phyloP scores from a whole-genome alignment of 2,888 invertebrate species.

The Leucania comma region DNA sequence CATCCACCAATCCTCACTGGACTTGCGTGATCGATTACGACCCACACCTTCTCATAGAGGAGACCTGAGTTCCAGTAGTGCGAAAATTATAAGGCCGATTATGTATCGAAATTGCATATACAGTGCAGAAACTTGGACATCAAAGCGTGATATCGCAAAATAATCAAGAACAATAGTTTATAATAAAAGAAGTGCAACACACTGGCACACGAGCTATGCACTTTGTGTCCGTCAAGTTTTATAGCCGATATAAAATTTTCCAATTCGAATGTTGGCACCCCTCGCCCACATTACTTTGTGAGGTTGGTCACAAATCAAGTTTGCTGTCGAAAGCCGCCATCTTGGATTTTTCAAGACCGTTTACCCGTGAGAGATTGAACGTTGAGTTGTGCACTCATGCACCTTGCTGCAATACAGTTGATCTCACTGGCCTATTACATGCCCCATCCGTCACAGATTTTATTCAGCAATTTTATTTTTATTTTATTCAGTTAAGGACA shows the following conservation, averaged over 20 bases:
- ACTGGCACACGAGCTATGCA: slow-evolving; percentile 27
- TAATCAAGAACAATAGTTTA: slow-evolving; percentile 21
- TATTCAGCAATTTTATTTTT: slow-evolving; percentile 29
- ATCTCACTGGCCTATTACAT: slow-evolving; percentile 62
- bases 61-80: no score
- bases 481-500: slow-evolving; percentile 34
- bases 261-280: slow-evolving; percentile 78
- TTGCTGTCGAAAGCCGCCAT: slow-evolving; percentile 74
- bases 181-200: slow-evolving; percentile 19
- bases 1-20: no score
- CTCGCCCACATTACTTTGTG: slow-evolving; percentile 74
- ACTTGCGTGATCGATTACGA: no score
- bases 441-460: slow-evolving; percentile 53
- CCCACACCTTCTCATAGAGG: no score
- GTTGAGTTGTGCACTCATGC: slow-evolving; percentile 67
- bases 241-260: slow-evolving; percentile 74
- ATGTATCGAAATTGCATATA: no score
- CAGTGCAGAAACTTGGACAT: neutral
- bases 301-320: slow-evolving; percentile 81
- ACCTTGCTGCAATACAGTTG: slow-evolving; percentile 47
- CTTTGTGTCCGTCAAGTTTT: slow-evolving; percentile 64
- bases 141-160: neutral
- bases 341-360: slow-evolving; percentile 76
- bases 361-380: slow-evolving; percentile 74
- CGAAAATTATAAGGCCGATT: no score